Percentiles rank a stretch among this genome's conserved stretches.
These are phyloP conservation scores for Coracias cyanogaster DNA, from an alignment of 2,797 vertebrate genomes.

Conservation along the genomic window DNA sequence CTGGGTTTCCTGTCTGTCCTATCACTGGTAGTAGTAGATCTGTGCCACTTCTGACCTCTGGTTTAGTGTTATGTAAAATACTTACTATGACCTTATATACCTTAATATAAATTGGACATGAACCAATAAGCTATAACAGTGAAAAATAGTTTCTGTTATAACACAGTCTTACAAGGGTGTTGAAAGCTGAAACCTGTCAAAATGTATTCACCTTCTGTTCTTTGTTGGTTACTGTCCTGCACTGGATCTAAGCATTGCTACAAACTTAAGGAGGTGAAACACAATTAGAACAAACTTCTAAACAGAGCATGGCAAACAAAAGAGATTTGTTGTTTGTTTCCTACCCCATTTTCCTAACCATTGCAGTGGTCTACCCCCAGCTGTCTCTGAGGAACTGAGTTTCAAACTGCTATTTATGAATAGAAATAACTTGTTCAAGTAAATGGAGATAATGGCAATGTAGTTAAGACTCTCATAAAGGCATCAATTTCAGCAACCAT, in stretches of 20 bases:
- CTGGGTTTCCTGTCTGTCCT: not conserved
- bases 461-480: not conserved
- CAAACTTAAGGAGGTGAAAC: not conserved
- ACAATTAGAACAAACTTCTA: not conserved
- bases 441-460: not conserved
- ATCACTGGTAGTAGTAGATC: not conserved
- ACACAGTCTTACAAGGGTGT: not conserved
- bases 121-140: not conserved
- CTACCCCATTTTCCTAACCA: not conserved
- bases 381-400: not conserved
- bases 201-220: not conserved
- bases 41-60: not conserved
- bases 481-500: not conserved
- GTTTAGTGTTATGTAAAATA: not conserved
- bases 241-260: accelerated
- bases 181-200: not conserved
- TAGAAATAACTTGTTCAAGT: not conserved
- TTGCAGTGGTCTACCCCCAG: not conserved
- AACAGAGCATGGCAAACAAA: not conserved
- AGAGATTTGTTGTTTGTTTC: accelerated
- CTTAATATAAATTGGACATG: not conserved
- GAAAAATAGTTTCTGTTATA: not conserved
- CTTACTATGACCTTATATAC: not conserved
- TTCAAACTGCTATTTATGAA: not conserved
- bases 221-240: not conserved